Evolutionary conservation across 1,140 invertebrate genomes (phyloP).

Genomic region (Drosophila sechellia): DNA sequence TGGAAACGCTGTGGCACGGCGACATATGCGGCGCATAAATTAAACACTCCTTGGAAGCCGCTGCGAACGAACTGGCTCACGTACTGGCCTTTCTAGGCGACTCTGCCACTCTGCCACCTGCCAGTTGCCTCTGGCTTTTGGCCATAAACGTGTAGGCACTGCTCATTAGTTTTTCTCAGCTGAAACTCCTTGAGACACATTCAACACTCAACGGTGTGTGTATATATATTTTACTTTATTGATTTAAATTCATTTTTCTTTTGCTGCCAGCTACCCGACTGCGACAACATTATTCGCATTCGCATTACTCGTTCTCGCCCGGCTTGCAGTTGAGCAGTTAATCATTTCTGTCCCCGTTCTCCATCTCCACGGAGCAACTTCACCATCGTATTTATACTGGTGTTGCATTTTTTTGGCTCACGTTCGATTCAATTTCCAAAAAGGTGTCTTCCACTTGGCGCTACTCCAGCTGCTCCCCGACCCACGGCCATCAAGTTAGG

Average conservation of each 20-base stretch:
- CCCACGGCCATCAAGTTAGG: slow-evolving; percentile 47
- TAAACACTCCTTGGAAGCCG: slow-evolving; percentile 62
- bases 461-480: slow-evolving; percentile 29
- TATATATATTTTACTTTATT: slow-evolving; percentile 58
- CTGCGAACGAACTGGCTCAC: slow-evolving; percentile 42
- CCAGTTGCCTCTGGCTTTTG: slow-evolving; percentile 58
- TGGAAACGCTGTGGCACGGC: slow-evolving; percentile 49
- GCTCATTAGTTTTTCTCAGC: slow-evolving; percentile 74
- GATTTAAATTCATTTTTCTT: slow-evolving; percentile 75
- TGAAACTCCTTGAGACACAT: slow-evolving; percentile 40
- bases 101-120: slow-evolving; percentile 17
- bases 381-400: slow-evolving; percentile 23
- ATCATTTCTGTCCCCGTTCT: slow-evolving; percentile 48
- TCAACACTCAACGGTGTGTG: neutral
- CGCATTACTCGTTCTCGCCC: slow-evolving; percentile 27
- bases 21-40: slow-evolving; percentile 80
- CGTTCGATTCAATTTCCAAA: slow-evolving; percentile 55
- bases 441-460: slow-evolving; percentile 48
- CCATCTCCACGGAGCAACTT: neutral
- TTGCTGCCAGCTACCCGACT: slow-evolving; percentile 37
- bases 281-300: slow-evolving; percentile 55
- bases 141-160: slow-evolving; percentile 73
- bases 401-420: slow-evolving; percentile 55
- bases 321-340: slow-evolving; percentile 58
- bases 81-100: slow-evolving; percentile 28